These are phyloP conservation scores for Eledona agricola DNA, from an alignment of 2,888 invertebrate species.

Conservation along the genomic window DNA sequence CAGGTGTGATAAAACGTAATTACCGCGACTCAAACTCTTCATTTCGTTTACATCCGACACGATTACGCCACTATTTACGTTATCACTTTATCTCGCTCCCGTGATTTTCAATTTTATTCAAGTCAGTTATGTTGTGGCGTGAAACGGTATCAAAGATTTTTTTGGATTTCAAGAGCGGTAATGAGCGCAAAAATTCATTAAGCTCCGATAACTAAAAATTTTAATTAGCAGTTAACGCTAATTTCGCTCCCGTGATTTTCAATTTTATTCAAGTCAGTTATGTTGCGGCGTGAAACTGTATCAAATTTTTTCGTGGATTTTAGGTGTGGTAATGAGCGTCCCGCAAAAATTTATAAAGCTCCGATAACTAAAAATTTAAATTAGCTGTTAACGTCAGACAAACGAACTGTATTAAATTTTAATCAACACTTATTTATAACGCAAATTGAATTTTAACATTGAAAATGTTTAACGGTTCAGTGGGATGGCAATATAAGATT, in stretches of 20 bases:
- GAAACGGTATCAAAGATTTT: slow-evolving; percentile 2
- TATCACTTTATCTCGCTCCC: slow-evolving; percentile 16
- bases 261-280: slow-evolving; percentile 7
- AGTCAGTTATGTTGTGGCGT: slow-evolving; percentile 1
- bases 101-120: slow-evolving; percentile 11
- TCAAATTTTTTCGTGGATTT: background rate
- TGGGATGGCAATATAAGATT: too few species aligned
- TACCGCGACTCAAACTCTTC: too few species aligned
- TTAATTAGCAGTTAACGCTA: too few species aligned
- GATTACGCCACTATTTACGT: slow-evolving; percentile 13
- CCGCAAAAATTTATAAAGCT: slow-evolving; percentile 9
- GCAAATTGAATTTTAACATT: too few species aligned
- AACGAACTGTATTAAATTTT: too few species aligned
- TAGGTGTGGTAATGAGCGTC: background rate
- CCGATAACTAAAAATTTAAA: too few species aligned
- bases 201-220: slow-evolving; percentile 7
- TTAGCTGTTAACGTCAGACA: too few species aligned
- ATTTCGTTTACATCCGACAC: too few species aligned
- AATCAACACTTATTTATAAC: too few species aligned
- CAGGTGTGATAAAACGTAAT: too few species aligned
- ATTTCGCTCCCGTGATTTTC: slow-evolving; percentile 13
- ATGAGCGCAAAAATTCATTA: slow-evolving; percentile 5
- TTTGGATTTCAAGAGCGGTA: background rate
- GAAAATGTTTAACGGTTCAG: too few species aligned
- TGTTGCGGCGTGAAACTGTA: slow-evolving; percentile 1